phyloP scores from a whole-genome alignment of 2,888 invertebrate genomes.

The Macropis europaea region DNA sequence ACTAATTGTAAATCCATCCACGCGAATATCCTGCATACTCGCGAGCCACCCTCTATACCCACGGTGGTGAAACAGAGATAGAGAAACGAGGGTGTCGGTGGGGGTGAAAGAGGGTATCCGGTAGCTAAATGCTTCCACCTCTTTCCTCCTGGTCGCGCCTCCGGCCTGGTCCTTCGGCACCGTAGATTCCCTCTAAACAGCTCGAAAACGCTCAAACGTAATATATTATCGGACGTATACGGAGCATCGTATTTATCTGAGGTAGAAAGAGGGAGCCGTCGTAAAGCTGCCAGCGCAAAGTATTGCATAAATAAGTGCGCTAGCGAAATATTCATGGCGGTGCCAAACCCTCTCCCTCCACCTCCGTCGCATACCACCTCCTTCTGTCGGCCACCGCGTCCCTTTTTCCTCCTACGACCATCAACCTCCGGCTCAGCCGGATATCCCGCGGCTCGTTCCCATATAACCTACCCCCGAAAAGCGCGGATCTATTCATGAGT shows the following conservation, averaged over 20 bases:
- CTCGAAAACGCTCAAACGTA: slow-evolving; percentile 77
- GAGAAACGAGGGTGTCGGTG: slow-evolving; percentile 19
- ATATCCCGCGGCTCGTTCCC: slow-evolving; percentile 59
- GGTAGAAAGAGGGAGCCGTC: slow-evolving; percentile 70
- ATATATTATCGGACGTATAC: slow-evolving; percentile 77
- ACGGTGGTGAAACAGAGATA: background rate
- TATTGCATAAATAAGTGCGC: slow-evolving; percentile 80
- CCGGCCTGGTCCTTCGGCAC: slow-evolving; percentile 54
- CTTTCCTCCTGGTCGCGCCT: slow-evolving; percentile 53
- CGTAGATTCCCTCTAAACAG: slow-evolving; percentile 72
- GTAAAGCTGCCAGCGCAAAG: slow-evolving; percentile 79
- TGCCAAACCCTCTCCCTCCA: slow-evolving; percentile 58
- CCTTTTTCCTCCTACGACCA: slow-evolving; percentile 21
- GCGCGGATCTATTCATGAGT: slow-evolving; percentile 78
- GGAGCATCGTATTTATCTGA: slow-evolving; percentile 66
- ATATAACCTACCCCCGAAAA: slow-evolving; percentile 68
- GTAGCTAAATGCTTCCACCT: slow-evolving; percentile 67
- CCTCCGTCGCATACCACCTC: background rate
- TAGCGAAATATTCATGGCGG: slow-evolving; percentile 79
- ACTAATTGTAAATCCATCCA: no score
- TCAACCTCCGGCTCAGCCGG: slow-evolving; percentile 50
- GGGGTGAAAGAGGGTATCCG: slow-evolving; percentile 40
- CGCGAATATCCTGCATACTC: no score
- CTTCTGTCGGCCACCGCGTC: slow-evolving; percentile 31
- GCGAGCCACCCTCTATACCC: background rate